Evolutionary conservation across 2,797 vertebrate species (phyloP).

Genomic region (Phalanger gymnotis): DNA sequence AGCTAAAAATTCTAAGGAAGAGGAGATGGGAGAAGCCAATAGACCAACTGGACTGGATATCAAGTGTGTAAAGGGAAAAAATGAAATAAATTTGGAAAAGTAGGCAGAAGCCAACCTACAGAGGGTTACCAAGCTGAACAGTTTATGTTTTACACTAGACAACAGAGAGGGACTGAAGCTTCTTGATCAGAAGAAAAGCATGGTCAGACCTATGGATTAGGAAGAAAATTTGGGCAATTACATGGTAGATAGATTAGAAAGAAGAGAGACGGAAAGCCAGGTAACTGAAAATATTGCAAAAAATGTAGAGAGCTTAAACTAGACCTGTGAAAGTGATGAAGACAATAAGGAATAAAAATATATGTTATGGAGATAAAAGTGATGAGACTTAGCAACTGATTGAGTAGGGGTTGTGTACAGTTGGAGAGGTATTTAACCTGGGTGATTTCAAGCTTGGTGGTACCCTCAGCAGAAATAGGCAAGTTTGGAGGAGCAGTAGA

Average conservation of each 20-base stretch:
- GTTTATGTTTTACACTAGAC: not conserved
- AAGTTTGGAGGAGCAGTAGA: not conserved
- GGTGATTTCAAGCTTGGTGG: not conserved
- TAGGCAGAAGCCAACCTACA: not conserved
- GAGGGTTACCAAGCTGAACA: not conserved
- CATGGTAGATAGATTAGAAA: too few species aligned
- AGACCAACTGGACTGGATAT: not conserved
- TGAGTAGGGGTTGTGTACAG: not conserved
- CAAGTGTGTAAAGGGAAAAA: not conserved
- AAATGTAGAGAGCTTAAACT: not conserved
- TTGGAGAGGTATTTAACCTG: fast-evolving
- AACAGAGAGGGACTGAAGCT: not conserved
- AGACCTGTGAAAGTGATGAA: not conserved
- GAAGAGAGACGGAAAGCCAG: too few species aligned
- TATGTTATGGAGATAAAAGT: not conserved
- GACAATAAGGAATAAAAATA: too few species aligned
- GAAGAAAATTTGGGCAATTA: too few species aligned
- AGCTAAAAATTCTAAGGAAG: too few species aligned
- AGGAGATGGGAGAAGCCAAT: not conserved
- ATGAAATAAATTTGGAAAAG: not conserved
- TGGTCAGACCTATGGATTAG: not conserved
- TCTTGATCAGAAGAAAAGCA: not conserved
- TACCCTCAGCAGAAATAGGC: not conserved
- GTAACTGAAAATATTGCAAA: not conserved
- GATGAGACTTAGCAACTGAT: too few species aligned